phyloP scores from a whole-genome alignment of 2,113 vertebrate species.

The Lamprotornis superbus region DNA sequence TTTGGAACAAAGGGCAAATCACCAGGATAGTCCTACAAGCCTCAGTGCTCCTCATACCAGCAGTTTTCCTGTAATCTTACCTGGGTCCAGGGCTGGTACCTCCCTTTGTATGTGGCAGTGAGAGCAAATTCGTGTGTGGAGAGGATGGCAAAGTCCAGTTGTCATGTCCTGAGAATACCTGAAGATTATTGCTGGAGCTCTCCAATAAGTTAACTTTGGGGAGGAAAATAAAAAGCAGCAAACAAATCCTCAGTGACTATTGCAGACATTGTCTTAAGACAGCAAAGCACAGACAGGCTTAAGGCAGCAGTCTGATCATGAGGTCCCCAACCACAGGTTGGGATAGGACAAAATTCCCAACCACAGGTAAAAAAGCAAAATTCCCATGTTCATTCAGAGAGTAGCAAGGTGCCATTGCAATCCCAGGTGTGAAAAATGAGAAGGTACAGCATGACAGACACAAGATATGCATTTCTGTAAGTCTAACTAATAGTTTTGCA shows the following conservation, averaged over 20 bases:
- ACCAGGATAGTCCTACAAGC: neutral
- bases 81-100: conserved; percentile 72
- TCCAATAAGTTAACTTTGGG: conserved; percentile 76
- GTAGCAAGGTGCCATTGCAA: neutral
- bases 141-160: conserved; percentile 81
- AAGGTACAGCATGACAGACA: neutral
- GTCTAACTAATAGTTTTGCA: neutral
- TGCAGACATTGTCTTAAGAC: neutral
- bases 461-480: neutral
- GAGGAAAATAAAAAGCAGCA: neutral
- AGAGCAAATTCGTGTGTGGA: conserved; percentile 74
- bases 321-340: neutral
- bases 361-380: neutral
- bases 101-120: conserved; percentile 71
- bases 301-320: neutral
- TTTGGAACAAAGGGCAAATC: neutral
- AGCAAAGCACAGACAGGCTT: neutral
- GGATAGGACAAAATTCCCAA: neutral
- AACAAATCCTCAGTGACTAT: neutral
- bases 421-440: neutral
- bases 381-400: neutral
- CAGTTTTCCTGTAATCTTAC: conserved; percentile 68
- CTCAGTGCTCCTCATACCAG: neutral
- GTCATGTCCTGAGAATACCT: conserved; percentile 82
- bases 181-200: conserved; percentile 77